A percentile compares a stretch with the other conserved stretches of the same genome.
phyloP scores from a whole-genome alignment of 2,888 invertebrate genomes.

The Danaus chrysippus region DNA sequence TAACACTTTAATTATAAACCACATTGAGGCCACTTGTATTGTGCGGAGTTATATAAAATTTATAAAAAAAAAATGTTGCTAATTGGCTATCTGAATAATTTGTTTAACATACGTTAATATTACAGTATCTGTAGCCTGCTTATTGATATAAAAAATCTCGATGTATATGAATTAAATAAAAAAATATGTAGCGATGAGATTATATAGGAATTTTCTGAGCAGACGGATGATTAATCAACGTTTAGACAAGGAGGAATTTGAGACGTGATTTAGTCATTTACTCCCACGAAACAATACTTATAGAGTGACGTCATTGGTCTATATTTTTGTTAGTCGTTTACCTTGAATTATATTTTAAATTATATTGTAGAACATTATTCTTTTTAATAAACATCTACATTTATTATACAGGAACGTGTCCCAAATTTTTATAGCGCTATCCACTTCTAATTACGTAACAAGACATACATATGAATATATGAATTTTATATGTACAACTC shows the following conservation, averaged over 20 bases:
- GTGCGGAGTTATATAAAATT: slow-evolving; percentile 33
- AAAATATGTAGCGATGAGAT: slow-evolving; percentile 10
- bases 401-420: neutral
- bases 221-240: slow-evolving; percentile 12
- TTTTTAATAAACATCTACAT: neutral
- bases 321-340: slow-evolving; percentile 19
- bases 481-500: neutral
- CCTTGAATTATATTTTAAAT: slow-evolving; percentile 10
- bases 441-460: neutral
- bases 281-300: slow-evolving; percentile 19
- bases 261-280: slow-evolving; percentile 17
- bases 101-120: slow-evolving; percentile 7
- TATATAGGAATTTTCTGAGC: slow-evolving; percentile 2
- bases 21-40: slow-evolving; percentile 43
- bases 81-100: slow-evolving; percentile 11
- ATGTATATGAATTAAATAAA: slow-evolving; percentile 11
- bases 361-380: neutral
- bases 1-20: slow-evolving; percentile 72
- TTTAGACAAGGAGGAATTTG: slow-evolving; percentile 12
- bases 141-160: slow-evolving; percentile 10
- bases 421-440: neutral
- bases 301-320: slow-evolving; percentile 20
- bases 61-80: slow-evolving; percentile 27
- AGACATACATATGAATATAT: neutral
- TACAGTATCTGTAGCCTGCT: neutral